Evolutionary conservation across 2,797 vertebrate species (phyloP), one percentile per base, ranked within the genome.

Genomic region (Scleropages formosus): DNA sequence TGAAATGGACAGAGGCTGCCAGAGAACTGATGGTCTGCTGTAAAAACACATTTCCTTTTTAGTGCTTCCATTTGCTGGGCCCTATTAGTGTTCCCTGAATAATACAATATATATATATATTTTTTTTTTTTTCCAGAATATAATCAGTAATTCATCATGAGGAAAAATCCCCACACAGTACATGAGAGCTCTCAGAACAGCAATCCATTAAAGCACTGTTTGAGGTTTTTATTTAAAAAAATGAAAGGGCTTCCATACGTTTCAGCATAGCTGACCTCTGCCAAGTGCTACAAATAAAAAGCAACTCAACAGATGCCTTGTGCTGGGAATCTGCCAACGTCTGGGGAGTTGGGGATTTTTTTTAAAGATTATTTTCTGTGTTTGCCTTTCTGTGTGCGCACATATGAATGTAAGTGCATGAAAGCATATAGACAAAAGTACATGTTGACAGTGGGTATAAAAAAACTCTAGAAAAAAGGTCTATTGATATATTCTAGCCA

Each of bases 61-160:
- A 24, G 51, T 24, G 39, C 27, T 20, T 24, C 22, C n/a, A 39
- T 39, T 39, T 39, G 31, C 15, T 4, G 20, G 10, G 47, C 47
- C 31, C 56, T 39, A 75, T 70, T 76, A 63, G 39, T 62, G 59
- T 70, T 70, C 44, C 39, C 16, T 15, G 22, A 66, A 9, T 62
- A 26, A 61, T 47, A 39, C 39, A 39, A 2, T 2, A 6, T 31
- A 39, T 31, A 39, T 39, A 39, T 39, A 6, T 6, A 2, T 31
- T 31, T 39, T 31, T 39, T 39, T 39, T n/a, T 39, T 39, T 39
- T 39, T 39, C 6, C 31, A 39, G 31, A 39, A 39, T 6, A 39
- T 2, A 39, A 31, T 39, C 6, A 22, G 15, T 72, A 62, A 63
- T 16, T 44, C 3, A 12, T 63, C 15, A 16, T 58, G 59, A 3